Conservation (phyloP, 2,888 invertebrate genomes). For the Lasioglossum leucozonium region DNA sequence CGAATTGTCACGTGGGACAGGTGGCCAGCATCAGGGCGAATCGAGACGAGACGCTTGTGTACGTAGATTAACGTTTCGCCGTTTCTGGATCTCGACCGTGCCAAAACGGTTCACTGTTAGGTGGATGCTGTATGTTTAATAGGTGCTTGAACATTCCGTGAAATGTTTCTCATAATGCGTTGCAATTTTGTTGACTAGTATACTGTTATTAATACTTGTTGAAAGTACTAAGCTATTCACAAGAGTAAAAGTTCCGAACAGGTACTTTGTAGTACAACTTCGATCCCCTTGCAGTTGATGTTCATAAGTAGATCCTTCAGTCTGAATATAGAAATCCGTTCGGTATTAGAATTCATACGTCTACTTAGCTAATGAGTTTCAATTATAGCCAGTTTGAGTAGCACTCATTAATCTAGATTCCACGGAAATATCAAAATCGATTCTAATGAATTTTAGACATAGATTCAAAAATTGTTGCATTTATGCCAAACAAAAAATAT, state of each 20-base stretch:
- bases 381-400: background rate
- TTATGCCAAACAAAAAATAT: no score
- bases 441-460: background rate
- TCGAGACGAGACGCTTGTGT: constrained; percentile 44
- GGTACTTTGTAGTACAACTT: background rate
- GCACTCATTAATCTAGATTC: background rate
- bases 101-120: background rate
- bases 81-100: constrained; percentile 18
- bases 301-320: background rate
- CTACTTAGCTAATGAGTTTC: background rate
- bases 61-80: constrained; percentile 58
- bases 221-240: background rate
- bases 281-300: background rate
- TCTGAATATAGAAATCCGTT: background rate
- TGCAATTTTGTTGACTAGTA: background rate
- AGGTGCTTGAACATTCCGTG: background rate
- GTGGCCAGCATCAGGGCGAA: constrained; percentile 52
- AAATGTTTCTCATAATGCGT: background rate
- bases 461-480: no score
- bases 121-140: background rate
- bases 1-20: constrained; percentile 52
- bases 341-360: background rate
- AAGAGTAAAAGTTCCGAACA: background rate
- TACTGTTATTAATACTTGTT: background rate
- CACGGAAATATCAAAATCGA: background rate